Percentiles rank a stretch among this genome's conserved stretches.
Evolutionary conservation across 2,113 vertebrate genomes (phyloP).

Genomic region (pig (Sus scrofa)): T2T-Sscrofa CM000812.6:191762001-191762500

Average conservation of each 20-base stretch:
- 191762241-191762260: too few relatives aligned
- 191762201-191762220: too few relatives aligned
- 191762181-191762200: too few relatives aligned
- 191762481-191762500: too few relatives aligned
- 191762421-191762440: not conserved
- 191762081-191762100: not conserved
- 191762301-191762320: not conserved
- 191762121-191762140: too few relatives aligned
- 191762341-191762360: not conserved
- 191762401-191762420: not conserved
- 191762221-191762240: too few relatives aligned
- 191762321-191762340: constrained; percentile 23
- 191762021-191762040: constrained; percentile 27
- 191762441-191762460: not conserved
- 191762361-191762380: not conserved
- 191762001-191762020: not conserved
- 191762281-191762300: not conserved
- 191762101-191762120: too few relatives aligned
- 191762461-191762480: too few relatives aligned
- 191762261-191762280: too few relatives aligned
- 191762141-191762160: too few relatives aligned
- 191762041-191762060: not conserved
- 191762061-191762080: not conserved
- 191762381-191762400: not conserved
- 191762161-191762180: too few relatives aligned